Evolutionary conservation across 2,888 invertebrate species (phyloP).

Genomic region (Acrocyrtus sp.): DNA sequence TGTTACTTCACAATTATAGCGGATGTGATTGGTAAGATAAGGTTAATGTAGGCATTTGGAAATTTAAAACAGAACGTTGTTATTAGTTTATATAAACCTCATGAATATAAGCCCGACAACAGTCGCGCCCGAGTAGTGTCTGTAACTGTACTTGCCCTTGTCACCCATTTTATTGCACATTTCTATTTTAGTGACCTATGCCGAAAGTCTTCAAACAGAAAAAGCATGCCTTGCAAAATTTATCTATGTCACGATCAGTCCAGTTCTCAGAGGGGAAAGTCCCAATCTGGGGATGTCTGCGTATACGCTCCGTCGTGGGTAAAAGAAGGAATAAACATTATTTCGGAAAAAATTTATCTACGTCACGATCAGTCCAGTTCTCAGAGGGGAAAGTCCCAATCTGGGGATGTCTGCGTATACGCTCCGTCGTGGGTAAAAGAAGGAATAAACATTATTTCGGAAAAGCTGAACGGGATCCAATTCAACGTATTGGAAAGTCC

Average conservation of each 20-base stretch:
- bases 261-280: constrained; percentile 1
- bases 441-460: constrained; percentile 4
- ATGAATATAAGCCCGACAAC: too few species aligned
- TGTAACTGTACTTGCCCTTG: too few species aligned
- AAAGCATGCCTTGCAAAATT: constrained; percentile 43
- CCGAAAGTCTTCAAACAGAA: too few species aligned
- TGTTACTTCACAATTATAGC: too few species aligned
- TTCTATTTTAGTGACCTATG: too few species aligned
- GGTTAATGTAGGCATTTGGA: too few species aligned
- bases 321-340: constrained; percentile 29
- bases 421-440: constrained; percentile 27
- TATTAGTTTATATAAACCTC: too few species aligned
- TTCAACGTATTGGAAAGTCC: neutral
- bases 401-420: constrained; percentile 10
- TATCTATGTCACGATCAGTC: constrained; percentile 32
- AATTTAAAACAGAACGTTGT: too few species aligned
- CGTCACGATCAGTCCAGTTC: neutral
- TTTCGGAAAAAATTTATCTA: constrained; percentile 23
- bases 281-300: constrained; percentile 4
- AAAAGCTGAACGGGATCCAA: neutral
- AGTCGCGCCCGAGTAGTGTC: too few species aligned
- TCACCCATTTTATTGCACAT: too few species aligned
- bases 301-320: constrained; percentile 50
- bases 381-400: neutral
- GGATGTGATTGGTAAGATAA: too few species aligned